phyloP scores from a whole-genome alignment of 2,888 invertebrate genomes.

The Drosophila mimica region DNA sequence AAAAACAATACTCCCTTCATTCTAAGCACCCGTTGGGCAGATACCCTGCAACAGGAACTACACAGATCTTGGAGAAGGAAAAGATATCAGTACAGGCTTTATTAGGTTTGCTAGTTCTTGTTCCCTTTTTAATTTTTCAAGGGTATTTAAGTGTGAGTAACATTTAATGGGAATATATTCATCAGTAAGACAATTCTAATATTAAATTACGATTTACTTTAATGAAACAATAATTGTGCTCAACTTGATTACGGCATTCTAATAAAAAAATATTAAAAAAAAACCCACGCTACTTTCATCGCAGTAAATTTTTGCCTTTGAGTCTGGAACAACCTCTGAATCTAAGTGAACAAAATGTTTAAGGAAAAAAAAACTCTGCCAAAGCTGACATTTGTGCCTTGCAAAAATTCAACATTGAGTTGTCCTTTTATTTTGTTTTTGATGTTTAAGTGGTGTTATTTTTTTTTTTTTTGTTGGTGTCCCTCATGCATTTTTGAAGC shows the following conservation, averaged over 20 bases:
- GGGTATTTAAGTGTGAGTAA: neutral
- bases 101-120: neutral
- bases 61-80: neutral
- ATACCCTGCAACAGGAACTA: conserved; percentile 6
- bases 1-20: conserved; percentile 9
- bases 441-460: neutral
- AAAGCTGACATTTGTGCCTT: conserved; percentile 54
- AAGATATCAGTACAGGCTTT: neutral
- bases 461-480: conserved; percentile 11
- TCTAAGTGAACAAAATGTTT: conserved; percentile 18
- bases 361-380: conserved; percentile 30
- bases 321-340: conserved; percentile 10
- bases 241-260: neutral
- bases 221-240: neutral
- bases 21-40: too few relatives aligned
- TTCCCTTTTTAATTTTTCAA: neutral
- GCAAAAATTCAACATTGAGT: conserved; percentile 47
- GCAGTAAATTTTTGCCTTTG: conserved; percentile 40
- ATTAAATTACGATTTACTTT: neutral
- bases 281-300: neutral
- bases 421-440: conserved; percentile 8
- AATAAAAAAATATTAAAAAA: neutral
- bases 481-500: conserved; percentile 54
- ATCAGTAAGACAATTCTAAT: neutral
- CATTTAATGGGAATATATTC: too few relatives aligned